Conservation (phyloP, 2,113 vertebrate species). For the Pyxicephalus adspersus region DNA sequence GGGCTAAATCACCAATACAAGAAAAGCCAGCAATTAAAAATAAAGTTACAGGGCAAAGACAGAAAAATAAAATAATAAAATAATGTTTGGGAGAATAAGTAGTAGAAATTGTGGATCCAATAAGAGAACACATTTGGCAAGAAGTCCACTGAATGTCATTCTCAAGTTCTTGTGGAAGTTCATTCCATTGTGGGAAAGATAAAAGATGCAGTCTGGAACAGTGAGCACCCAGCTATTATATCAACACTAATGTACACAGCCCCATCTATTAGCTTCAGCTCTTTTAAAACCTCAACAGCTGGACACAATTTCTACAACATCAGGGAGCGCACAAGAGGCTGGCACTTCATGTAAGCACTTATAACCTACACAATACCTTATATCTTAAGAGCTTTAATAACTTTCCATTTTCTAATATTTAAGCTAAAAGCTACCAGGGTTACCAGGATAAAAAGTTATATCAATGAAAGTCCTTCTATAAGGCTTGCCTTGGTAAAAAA, state of each 20-base stretch:
- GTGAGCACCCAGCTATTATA: slow-evolving; percentile 41
- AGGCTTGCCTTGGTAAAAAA: slow-evolving; percentile 52
- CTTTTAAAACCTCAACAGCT: slow-evolving; percentile 2
- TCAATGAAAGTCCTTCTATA: slow-evolving; percentile 28
- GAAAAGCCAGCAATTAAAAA: no score
- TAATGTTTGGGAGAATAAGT: not conserved
- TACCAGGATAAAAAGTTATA: slow-evolving; percentile 36
- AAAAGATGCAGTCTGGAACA: slow-evolving; percentile 56
- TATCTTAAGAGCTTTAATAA: slow-evolving; percentile 47
- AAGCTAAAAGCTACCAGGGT: slow-evolving; percentile 28
- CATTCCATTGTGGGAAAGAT: slow-evolving; percentile 46
- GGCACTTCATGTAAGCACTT: slow-evolving; percentile 50
- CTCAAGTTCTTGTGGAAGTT: not conserved
- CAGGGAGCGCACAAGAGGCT: slow-evolving; percentile 15
- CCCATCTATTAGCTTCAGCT: slow-evolving; percentile 35
- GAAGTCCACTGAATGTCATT: slow-evolving; percentile 14
- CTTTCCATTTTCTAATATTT: slow-evolving; percentile 50
- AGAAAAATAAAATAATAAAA: not conserved
- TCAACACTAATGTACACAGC: slow-evolving; percentile 38
- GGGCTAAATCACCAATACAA: no score
- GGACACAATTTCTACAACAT: slow-evolving; percentile 53
- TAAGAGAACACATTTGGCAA: slow-evolving; percentile 18
- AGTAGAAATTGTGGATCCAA: not conserved
- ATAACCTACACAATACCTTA: slow-evolving; percentile 46
- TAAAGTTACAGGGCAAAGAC: not conserved